A percentile compares a stretch with the other conserved stretches of the same genome.
phyloP scores from a whole-genome alignment of 2,797 vertebrate species.

The Balearica regulorum region DNA sequence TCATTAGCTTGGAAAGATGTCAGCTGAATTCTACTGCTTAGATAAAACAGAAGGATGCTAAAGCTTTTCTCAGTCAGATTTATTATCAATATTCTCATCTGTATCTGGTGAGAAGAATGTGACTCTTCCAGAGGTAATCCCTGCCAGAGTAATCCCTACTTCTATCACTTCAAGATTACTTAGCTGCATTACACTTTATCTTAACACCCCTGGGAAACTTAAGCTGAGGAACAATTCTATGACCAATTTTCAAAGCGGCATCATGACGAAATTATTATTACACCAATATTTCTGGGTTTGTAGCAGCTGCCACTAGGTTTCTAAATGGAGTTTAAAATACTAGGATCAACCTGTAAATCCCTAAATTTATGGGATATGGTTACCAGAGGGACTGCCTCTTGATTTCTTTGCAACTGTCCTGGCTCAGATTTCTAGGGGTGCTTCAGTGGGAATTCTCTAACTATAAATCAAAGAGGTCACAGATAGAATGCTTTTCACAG shows the following conservation, averaged over 20 bases:
- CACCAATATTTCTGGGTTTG: not conserved
- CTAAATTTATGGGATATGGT: conserved; percentile 8
- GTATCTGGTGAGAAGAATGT: not conserved
- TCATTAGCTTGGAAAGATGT: conserved; percentile 8
- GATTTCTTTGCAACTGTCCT: not conserved
- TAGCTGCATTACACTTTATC: conserved; percentile 5
- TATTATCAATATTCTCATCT: conserved; percentile 34
- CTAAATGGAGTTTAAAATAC: conserved; percentile 36
- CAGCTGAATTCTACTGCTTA: not conserved
- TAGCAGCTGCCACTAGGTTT: not conserved
- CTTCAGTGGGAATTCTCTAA: not conserved
- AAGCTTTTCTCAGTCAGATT: conserved; percentile 13
- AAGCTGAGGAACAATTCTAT: not conserved
- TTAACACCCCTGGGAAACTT: not conserved
- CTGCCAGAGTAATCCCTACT: conserved; percentile 20
- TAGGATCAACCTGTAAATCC: conserved; percentile 25
- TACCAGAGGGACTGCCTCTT: not conserved
- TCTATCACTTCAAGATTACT: conserved; percentile 24
- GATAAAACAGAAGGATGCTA: conserved; percentile 5
- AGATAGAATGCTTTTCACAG: not conserved
- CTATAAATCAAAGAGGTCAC: not conserved
- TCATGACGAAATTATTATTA: conserved; percentile 26
- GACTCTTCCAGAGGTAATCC: conserved; percentile 17
- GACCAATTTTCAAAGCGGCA: not conserved
- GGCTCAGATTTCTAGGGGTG: not conserved